Percentiles rank a stretch among this genome's conserved stretches.
Conservation (phyloP, 2,797 vertebrate genomes). For the Cichlasoma orientale region DNA sequence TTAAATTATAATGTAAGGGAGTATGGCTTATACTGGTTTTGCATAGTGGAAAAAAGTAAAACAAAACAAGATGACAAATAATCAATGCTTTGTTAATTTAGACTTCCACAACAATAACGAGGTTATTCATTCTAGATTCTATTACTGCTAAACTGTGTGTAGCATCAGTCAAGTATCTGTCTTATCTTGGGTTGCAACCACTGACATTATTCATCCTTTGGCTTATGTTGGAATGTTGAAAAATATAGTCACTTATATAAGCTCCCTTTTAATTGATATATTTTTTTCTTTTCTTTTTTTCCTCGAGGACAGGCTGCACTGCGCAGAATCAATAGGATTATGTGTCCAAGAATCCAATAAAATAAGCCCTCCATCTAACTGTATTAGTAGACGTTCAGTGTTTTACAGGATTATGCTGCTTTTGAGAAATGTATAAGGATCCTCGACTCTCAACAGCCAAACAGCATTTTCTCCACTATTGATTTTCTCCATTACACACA, state of each 20-base stretch:
- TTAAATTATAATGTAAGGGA: neutral
- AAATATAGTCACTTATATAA: neutral
- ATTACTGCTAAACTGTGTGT: neutral
- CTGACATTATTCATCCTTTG: constrained; percentile 4
- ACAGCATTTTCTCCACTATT: neutral
- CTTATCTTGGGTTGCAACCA: neutral
- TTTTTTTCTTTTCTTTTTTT: no score
- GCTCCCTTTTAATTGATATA: neutral
- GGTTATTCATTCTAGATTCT: constrained; percentile 14
- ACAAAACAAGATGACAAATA: neutral
- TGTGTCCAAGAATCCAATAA: constrained; percentile 1
- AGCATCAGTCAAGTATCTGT: neutral
- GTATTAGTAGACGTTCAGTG: neutral
- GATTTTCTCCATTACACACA: neutral
- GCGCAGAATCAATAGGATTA: constrained; percentile 35
- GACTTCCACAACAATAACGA: constrained; percentile 13
- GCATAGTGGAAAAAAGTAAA: neutral
- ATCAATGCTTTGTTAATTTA: neutral
- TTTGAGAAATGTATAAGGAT: neutral
- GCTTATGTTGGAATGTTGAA: neutral
- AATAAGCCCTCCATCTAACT: constrained; percentile 15
- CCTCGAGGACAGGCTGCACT: constrained; percentile 4
- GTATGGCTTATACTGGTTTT: neutral
- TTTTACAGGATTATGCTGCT: neutral
- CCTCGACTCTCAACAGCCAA: neutral